Percentiles rank a stretch among this genome's conserved stretches.
Evolutionary conservation across 2,888 invertebrate genomes (phyloP).

Genomic region (Dasypolia templi): DNA sequence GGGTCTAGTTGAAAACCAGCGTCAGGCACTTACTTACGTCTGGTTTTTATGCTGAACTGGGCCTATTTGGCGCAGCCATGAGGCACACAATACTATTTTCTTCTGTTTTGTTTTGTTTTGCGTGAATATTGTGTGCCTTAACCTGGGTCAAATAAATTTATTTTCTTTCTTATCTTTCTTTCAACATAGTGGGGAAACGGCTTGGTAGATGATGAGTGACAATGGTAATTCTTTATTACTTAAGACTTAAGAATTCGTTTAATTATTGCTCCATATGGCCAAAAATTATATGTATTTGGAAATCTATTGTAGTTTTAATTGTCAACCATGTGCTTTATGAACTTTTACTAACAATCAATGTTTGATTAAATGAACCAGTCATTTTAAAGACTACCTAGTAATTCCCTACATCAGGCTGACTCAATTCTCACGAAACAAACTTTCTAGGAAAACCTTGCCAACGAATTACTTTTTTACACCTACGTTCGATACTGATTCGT

Average conservation of each 20-base stretch:
- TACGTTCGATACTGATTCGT: constrained; percentile 14
- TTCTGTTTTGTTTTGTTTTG: too few species aligned
- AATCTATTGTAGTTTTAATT: too few species aligned
- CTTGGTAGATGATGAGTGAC: neutral
- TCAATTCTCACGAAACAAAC: constrained; percentile 18
- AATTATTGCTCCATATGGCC: neutral
- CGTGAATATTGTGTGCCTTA: too few species aligned
- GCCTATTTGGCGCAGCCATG: too few species aligned
- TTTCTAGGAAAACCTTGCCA: constrained; percentile 23
- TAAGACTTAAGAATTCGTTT: neutral
- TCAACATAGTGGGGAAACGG: neutral
- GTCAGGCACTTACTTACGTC: too few species aligned
- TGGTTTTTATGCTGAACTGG: too few species aligned
- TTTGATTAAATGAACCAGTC: neutral
- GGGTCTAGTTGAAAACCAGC: too few species aligned
- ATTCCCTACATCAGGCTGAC: constrained; percentile 24
- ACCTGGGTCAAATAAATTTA: too few species aligned
- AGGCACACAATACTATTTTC: too few species aligned
- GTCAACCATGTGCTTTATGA: neutral
- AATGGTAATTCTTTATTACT: too few species aligned
- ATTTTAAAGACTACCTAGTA: neutral
- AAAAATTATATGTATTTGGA: too few species aligned
- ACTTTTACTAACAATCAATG: neutral
- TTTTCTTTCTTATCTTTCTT: too few species aligned
- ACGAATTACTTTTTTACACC: constrained; percentile 17